A percentile compares a stretch with the other conserved stretches of the same genome.
Evolutionary conservation across 2,113 vertebrate genomes (phyloP).

Genomic region (Noturus placidus): DNA sequence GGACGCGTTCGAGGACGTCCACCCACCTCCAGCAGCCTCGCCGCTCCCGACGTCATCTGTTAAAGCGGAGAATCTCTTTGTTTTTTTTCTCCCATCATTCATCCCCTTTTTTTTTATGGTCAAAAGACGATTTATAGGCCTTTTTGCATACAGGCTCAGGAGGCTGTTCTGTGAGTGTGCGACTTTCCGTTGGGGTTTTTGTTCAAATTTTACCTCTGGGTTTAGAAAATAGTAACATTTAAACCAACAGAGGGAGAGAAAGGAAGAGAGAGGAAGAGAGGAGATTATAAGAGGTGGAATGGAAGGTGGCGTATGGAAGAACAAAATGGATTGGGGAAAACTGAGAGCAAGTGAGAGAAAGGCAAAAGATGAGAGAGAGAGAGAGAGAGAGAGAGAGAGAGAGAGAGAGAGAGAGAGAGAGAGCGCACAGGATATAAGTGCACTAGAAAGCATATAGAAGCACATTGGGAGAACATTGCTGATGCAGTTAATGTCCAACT

Average conservation of each 20-base stretch:
- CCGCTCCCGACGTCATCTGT: not conserved
- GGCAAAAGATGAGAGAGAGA: not conserved
- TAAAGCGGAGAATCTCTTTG: constrained; percentile 24
- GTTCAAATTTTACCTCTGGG: constrained; percentile 46
- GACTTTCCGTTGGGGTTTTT: not conserved
- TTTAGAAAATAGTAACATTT: constrained; percentile 51
- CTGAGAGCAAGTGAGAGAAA: not conserved
- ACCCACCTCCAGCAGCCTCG: constrained; percentile 19
- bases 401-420: not conserved
- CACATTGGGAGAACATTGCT: not conserved
- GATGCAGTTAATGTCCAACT: not conserved
- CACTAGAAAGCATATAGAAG: not conserved
- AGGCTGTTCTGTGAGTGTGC: constrained; percentile 39
- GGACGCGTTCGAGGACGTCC: not conserved
- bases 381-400: not conserved
- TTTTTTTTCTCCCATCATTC: constrained; percentile 35
- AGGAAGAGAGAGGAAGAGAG: too few relatives aligned
- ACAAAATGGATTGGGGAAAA: not conserved
- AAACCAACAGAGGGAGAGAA: not conserved
- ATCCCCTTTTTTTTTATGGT: constrained; percentile 45
- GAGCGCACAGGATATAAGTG: too few relatives aligned
- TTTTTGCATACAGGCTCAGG: constrained; percentile 51
- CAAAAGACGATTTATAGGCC: constrained; percentile 53
- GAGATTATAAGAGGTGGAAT: not conserved
- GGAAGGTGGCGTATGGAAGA: not conserved